Base-by-base conservation (phyloP, 2,888 invertebrate species). In the Ligdia adustata region DNA sequence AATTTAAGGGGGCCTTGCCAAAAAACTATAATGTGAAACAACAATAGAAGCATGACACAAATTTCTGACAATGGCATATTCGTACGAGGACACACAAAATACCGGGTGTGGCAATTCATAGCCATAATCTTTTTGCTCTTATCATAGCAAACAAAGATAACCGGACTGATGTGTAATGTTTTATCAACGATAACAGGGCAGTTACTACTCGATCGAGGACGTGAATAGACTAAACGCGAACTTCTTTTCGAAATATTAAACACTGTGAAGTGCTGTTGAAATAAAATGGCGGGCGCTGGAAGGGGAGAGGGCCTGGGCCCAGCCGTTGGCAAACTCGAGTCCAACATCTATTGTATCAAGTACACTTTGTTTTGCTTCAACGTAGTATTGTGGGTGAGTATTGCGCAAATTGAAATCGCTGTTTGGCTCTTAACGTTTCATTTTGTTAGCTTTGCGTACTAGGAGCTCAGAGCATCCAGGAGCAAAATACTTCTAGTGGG, bases 301-400 rank as follows among this genome's bases (percentile, higher is more conserved):
- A 88, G 81, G 64, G 88, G 87, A 4, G 75, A 79, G 49, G 92
- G 91, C 31, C 79, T 86, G 51, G 92, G 91, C 43, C 81, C 86
- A 45, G 90, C 86, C 2, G 86, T 90, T 15, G 90, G 91, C 34
- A 93, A 93, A 70, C 84, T 95, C 68, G 95, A 95, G 74, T 94
- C 93, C 59, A 94, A 94, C 72, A 96, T 96, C 66, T 94, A 93
- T 56, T 93, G 94, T 72, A 92, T 96, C 56, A 96, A 96, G 82
- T 96, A 95, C 81, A 94, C 94, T 32, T 85, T 97, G 55, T 94
- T 96, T 68, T 96, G 95, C 71, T 93, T 95, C 80, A 96, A 96
- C 76, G 92, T 95, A 38, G 91, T 96, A 38, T 83, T 94, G 66
- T 95, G 95, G 95, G 96, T 95, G 77, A 92, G 95, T 92, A 50